Base-by-base conservation (phyloP, 2,888 invertebrate genomes). In the Agriopis marginaria region DNA sequence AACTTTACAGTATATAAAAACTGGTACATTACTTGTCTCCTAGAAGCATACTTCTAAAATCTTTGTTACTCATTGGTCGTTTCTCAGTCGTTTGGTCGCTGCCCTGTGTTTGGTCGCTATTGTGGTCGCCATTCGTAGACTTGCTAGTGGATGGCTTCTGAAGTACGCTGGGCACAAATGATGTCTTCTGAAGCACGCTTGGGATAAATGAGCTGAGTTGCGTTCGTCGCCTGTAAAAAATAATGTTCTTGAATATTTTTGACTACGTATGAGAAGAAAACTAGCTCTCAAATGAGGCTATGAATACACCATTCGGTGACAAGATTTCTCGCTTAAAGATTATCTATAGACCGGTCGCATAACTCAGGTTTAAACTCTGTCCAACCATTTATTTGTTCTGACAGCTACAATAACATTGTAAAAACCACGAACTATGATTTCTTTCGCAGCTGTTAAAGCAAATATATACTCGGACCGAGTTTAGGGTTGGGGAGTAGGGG, bases 21-120 rank as follows among this genome's bases (percentile, higher is more conserved):
- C 8, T 11, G 0, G 23, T 23, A 32, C 10, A 39, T 45, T 63
- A 72, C 51, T 77, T 86, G 85, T 76, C 90, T 86, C 66, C 89
- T 86, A 95, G 89, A 70, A 95, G 86, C 90, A 95, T 85, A 73
- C 86, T 92, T 78, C 95, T 89, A 75, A 95, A 95, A 82, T 95
- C 95, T 66, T 87, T 90, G 85, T 95, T 95, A 76, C 86, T 92
- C 76, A 95, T 86, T 23, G 91, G 86, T 63, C 80, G 82, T 55
- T 87, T 86, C 40, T 79, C 75, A 45, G 44, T 53, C 40, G 61
- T 49, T 23, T 53, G 40, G 10, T 83, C 82, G 14, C 79, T 39
- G 42, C 32, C 12, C 23, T 44, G 82, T 67, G 79, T 80, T 9
- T 47, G 17, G 60, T 58, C 62, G 40, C 45, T 53, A 39, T 63